Percentiles rank a stretch among this genome's conserved stretches.
Evolutionary conservation across 2,888 invertebrate genomes (phyloP).

Genomic region (Pammene fasciana): DNA sequence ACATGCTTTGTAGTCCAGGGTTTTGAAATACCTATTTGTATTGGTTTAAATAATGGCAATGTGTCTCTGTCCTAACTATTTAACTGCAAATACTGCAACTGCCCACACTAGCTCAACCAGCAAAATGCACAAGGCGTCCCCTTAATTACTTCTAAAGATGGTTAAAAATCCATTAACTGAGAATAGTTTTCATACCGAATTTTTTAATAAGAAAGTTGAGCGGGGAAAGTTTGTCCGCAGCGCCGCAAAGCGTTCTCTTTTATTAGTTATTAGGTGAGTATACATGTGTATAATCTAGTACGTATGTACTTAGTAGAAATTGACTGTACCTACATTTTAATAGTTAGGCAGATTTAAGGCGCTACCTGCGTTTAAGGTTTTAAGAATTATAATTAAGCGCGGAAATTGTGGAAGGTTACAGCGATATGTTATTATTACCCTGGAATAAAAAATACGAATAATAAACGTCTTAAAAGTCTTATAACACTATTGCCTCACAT

Average conservation of each 20-base stretch:
- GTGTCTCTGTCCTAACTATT: constrained; percentile 18
- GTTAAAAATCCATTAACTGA: constrained; percentile 72
- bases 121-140: constrained; percentile 49
- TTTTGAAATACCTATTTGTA: too few relatives aligned
- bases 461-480: too few relatives aligned
- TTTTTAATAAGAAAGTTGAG: constrained; percentile 72
- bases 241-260: constrained; percentile 8
- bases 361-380: too few relatives aligned
- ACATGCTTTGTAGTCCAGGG: too few relatives aligned
- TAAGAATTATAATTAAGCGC: too few relatives aligned
- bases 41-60: constrained; percentile 8
- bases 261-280: background rate
- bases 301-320: background rate
- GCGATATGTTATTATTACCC: too few relatives aligned
- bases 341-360: too few relatives aligned
- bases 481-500: too few relatives aligned
- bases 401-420: too few relatives aligned
- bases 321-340: background rate
- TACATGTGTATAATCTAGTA: constrained; percentile 3
- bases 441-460: too few relatives aligned
- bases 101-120: constrained; percentile 7
- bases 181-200: constrained; percentile 63
- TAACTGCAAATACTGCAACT: too few relatives aligned
- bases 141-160: constrained; percentile 55
- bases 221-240: constrained; percentile 44